Evolutionary conservation across 1,140 invertebrate species (phyloP).

Genomic region (Sycophila sp.): DNA sequence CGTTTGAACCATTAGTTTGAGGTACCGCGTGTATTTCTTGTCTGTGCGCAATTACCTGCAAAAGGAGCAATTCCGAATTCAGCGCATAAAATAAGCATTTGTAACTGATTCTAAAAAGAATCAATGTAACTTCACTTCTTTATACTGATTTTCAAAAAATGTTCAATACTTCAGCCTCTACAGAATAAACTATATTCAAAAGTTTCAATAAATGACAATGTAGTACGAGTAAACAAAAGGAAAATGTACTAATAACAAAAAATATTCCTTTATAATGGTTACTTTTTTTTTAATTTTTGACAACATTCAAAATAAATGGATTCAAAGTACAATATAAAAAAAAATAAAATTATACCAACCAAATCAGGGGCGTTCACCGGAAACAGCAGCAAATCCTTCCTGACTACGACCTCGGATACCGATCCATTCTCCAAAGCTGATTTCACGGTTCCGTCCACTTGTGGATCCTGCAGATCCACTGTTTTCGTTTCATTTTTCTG

Average conservation of each 20-base stretch:
- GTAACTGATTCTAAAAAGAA: not conserved
- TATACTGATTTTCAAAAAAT: no score
- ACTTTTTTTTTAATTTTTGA: not conserved
- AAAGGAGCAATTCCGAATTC: not conserved
- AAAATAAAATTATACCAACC: conserved; percentile 13
- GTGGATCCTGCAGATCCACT: conserved; percentile 43
- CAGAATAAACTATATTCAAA: no score
- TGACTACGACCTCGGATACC: conserved; percentile 46
- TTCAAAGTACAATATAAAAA: not conserved
- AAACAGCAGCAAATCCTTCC: conserved; percentile 40
- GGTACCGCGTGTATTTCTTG: conserved; percentile 53
- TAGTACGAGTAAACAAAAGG: no score
- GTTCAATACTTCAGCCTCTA: no score
- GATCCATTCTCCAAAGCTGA: conserved; percentile 40
- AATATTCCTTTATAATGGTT: not conserved
- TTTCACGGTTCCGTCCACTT: conserved; percentile 44
- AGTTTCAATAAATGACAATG: no score
- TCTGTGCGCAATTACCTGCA: conserved; percentile 51
- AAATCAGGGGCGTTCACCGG: conserved; percentile 31
- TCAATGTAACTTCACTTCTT: no score
- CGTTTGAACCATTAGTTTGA: conserved; percentile 36
- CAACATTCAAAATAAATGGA: not conserved
- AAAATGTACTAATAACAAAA: no score
- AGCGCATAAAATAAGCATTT: not conserved
- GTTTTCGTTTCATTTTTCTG: not conserved